Evolutionary conservation across 2,113 vertebrate genomes (phyloP), one percentile per base, ranked within the genome.

Genomic region (Pandion haliaetus): DNA sequence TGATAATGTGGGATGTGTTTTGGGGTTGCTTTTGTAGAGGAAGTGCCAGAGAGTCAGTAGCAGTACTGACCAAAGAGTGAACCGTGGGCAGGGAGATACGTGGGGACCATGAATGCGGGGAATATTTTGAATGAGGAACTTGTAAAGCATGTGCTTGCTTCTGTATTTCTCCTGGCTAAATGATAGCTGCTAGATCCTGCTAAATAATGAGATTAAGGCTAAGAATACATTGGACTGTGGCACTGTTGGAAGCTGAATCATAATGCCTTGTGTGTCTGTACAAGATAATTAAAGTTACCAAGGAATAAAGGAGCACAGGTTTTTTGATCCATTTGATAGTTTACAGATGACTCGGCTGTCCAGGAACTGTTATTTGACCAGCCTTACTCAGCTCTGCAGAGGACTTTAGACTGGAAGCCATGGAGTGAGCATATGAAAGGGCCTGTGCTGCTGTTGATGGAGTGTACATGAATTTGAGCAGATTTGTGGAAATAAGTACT

Each of bases 11-110:
- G 52, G 34, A 8, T n/a, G 47, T 57, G 65, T 28, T 50, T 52
- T 31, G 80, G 19, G 15, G 16, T 32, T 54, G 29, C 10, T 55
- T 40, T 34, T 32, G n/a, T 14, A 24, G 23, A 40, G 79, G 32
- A 63, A 54, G 23, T 42, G 45, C 11, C 6, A 9, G 47, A 12
- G 26, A 32, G 29, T 70, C 29, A 14, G 38, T 6, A 58, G 14
- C 28, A 31, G 16, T 28, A 32, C 63, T 58, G 85, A 18, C 47
- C 69, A 50, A 21, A 36, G 44, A 26, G 62, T 6, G n/a, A 66
- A 6, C 17, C 18, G 0, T 8, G 29, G 61, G 29, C n/a, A 8
- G 40, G 42, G 76, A 67, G 62, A 9, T 47, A 14, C 0, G 0
- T 21, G n/a, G 19, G 26, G 28, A 47, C 29, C 28, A 23, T 0